phyloP scores from a whole-genome alignment of 2,888 invertebrate genomes.

The Scaptodrosophila latifasciaeformis region DNA sequence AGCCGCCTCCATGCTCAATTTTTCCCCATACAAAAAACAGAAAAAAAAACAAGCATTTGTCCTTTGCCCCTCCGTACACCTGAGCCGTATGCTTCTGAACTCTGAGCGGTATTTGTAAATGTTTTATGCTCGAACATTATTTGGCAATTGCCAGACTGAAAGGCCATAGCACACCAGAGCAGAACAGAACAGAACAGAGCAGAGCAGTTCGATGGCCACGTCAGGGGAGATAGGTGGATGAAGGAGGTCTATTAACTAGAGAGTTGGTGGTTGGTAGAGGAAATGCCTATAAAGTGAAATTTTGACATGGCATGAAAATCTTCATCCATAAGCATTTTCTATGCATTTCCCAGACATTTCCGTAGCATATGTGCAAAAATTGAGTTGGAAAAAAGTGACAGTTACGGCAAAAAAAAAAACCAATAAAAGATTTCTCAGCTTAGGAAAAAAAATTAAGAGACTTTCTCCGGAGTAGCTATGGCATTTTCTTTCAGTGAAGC shows the following conservation, averaged over 20 bases:
- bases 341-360: conserved; percentile 65
- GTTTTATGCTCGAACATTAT: conserved; percentile 60
- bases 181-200: no score
- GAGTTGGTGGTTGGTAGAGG: conserved; percentile 51
- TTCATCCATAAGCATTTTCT: conserved; percentile 57
- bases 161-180: conserved; percentile 24
- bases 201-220: no score
- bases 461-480: conserved; percentile 11
- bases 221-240: neutral
- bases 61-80: neutral
- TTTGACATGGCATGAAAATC: conserved; percentile 39
- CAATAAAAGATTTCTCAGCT: conserved; percentile 1
- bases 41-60: conserved; percentile 15
- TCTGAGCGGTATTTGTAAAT: conserved; percentile 55
- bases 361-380: conserved; percentile 45
- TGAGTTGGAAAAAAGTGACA: conserved; percentile 7
- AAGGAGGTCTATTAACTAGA: conserved; percentile 47
- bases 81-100: neutral
- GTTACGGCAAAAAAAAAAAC: conserved; percentile 1
- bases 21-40: conserved; percentile 14
- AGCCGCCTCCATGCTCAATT: neutral
- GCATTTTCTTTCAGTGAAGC: conserved; percentile 47
- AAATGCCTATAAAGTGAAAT: conserved; percentile 39
- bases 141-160: conserved; percentile 44
- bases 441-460: neutral